Evolutionary conservation across 2,888 invertebrate species (phyloP), one percentile per base, ranked within the genome.

Genomic region (Amphipoea oculea): DNA sequence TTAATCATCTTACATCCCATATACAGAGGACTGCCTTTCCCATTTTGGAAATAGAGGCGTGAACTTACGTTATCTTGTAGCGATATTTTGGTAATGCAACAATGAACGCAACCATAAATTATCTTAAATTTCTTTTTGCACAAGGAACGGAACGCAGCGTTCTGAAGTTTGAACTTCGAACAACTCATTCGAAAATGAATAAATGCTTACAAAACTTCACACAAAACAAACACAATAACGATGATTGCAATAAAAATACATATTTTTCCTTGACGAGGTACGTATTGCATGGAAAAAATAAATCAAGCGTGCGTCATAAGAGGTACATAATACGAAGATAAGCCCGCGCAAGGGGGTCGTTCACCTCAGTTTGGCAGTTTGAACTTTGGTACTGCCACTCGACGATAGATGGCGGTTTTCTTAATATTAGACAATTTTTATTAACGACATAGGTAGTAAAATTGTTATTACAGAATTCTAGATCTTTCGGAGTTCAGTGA

Each of bases 351-450:
- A 68, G 83, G 88, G 88, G 95, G 93, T 95, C 95, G 84, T 94
- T 94, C 92, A 93, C 91, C 96, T 91, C 68, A 92, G 93, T 96
- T 96, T 94, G 96, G 96, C 93, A 95, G 95, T 92, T 92, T 95
- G 96, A 96, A 95, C 96, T 94, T 95, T 96, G 89, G 95, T 96
- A 84, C 91, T 9, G 81, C 96, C 89, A 86, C 83, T 92, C 81
- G 88, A 65, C 84, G 81, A 89, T 83, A 96, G 95, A 92, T 94
- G 93, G 92, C 93, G 79, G 1, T 87, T 57, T 48, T 73, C 36
- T 48, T 0, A 76, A 78, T 75, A 60, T 65, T 67, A 0, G 0
- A 0, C 7, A 29, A 65, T 69, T 77, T 83, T 82, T 82, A 57
- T 79, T 83, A 71, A 80, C 66, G 42, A 66, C 29, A 45, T 45